Base-by-base conservation (phyloP, 2,113 vertebrate genomes). In the Stomatorhinus ivindoensis region DNA sequence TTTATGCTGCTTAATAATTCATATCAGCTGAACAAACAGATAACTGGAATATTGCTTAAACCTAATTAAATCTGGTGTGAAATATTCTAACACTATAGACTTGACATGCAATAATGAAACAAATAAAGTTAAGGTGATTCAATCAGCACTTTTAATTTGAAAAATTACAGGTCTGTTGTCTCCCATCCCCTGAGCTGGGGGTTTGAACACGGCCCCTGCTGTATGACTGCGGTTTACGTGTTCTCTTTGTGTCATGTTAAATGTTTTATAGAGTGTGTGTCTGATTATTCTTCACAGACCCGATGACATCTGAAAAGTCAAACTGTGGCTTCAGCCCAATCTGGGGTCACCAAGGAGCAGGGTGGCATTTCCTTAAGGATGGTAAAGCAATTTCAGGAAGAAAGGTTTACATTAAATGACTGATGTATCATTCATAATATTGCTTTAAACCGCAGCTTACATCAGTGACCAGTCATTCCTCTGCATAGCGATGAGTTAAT, bases 21-120 rank as follows among this genome's bases (percentile, higher is more conserved):
- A 80, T 80, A 80, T 19, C 73, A 42, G 73, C 73, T 80, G 73
- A 80, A 80, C 73, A 80, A 80, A 80, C 35, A 39, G 73, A 80
- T 35, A 80, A 35, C 73, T 80, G 73, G 73, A 80, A 80, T 35
- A 80, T 80, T 80, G 73, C 35, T 42, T 80, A 80, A 80, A 80
- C 73, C 73, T 80, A 80, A 80, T 80, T 80, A 80, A 31, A 80
- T 80, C 35, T 80, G 17, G 31, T 80, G 35, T 80, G 73, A 39
- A 80, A 80, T 80, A 80, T 80, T 42, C 61, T 69, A 31, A 80
- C 21, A 39, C 19, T 80, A 42, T 19, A 80, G 73, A 80, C 73
- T 42, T 80, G 73, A 80, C 35, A 19, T 39, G 69, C 69, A 2
- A 76, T 17, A 39, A 76, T 80, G 35, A 39, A 42, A 80, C 31